Conservation (phyloP, 2,888 invertebrate genomes). For the Megamerina dolium region DNA sequence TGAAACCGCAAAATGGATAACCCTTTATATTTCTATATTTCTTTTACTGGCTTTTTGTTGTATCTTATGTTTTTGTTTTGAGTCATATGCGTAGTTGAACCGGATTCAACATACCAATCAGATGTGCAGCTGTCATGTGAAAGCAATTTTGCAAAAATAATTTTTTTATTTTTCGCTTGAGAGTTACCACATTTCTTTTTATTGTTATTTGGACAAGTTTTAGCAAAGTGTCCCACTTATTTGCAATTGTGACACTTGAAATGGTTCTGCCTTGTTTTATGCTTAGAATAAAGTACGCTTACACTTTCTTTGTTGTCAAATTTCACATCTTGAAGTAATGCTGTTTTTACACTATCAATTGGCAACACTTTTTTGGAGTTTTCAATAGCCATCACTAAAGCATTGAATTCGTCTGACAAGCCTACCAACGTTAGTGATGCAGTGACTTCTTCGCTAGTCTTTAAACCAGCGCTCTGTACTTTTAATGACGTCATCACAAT, state of each 20-base stretch:
- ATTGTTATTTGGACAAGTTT: no score
- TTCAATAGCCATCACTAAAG: conserved; percentile 20
- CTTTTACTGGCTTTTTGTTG: conserved; percentile 3
- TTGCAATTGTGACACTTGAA: no score
- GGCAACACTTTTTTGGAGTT: conserved; percentile 15
- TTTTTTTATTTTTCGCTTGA: conserved; percentile 7
- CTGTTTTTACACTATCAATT: conserved; percentile 15
- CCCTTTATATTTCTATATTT: conserved; percentile 1
- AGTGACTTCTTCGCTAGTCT: conserved; percentile 9
- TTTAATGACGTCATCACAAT: conserved; percentile 11
- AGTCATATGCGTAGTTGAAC: conserved; percentile 15
- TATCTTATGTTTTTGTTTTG: conserved; percentile 5
- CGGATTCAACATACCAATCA: conserved; percentile 13
- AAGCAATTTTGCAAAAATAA: conserved; percentile 13
- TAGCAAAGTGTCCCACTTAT: no score
- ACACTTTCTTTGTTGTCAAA: conserved; percentile 6
- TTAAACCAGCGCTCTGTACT: no score
- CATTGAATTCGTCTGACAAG: conserved; percentile 16
- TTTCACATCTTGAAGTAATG: conserved; percentile 16
- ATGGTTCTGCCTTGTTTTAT: conserved; percentile 1
- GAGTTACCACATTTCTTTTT: no score
- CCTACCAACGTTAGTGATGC: conserved; percentile 18
- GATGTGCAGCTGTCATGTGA: conserved; percentile 9
- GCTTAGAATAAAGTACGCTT: conserved; percentile 8
- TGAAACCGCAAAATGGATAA: no score